Evolutionary conservation across 2,113 vertebrate genomes (phyloP).

Genomic region (Serinus canaria): DNA sequence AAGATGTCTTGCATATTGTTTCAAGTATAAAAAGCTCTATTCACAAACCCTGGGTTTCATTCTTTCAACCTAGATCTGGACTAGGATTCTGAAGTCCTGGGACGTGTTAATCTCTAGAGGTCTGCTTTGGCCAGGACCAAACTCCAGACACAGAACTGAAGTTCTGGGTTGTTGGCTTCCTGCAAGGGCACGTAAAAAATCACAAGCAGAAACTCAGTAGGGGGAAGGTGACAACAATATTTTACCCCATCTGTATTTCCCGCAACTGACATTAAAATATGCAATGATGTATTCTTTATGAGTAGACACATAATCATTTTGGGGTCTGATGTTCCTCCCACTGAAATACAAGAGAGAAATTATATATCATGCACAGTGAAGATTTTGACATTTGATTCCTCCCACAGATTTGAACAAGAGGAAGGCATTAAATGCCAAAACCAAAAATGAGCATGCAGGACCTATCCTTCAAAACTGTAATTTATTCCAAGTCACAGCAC

Average conservation of each 20-base stretch:
- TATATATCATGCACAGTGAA: conserved; percentile 34
- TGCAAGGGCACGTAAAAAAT: not conserved
- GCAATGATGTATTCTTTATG: conserved; percentile 7
- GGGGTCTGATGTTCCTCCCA: conserved; percentile 42
- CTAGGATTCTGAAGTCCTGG: not conserved
- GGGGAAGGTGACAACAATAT: conserved; percentile 33
- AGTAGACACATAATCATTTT: conserved; percentile 50
- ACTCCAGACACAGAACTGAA: not conserved
- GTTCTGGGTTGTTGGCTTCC: not conserved
- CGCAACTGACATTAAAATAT: conserved; percentile 46
- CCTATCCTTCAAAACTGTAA: conserved; percentile 1
- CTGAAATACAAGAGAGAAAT: conserved; percentile 54
- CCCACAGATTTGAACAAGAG: conserved; percentile 40
- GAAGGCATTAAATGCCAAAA: conserved; percentile 57
- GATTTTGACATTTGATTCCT: conserved; percentile 55
- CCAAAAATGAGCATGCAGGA: conserved; percentile 29
- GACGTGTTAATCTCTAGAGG: not conserved
- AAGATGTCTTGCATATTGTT: not conserved
- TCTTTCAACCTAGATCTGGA: not conserved
- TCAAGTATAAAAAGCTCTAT: not conserved
- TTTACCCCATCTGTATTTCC: conserved; percentile 9
- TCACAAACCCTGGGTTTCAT: not conserved
- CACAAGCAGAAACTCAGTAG: not conserved
- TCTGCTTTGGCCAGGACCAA: not conserved
- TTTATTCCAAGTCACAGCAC: conserved; percentile 12